Percentiles rank a stretch among this genome's conserved stretches.
These are phyloP conservation scores for Meghimatium bilineatum DNA, from an alignment of 2,888 invertebrate genomes.

Conservation along the genomic window DNA sequence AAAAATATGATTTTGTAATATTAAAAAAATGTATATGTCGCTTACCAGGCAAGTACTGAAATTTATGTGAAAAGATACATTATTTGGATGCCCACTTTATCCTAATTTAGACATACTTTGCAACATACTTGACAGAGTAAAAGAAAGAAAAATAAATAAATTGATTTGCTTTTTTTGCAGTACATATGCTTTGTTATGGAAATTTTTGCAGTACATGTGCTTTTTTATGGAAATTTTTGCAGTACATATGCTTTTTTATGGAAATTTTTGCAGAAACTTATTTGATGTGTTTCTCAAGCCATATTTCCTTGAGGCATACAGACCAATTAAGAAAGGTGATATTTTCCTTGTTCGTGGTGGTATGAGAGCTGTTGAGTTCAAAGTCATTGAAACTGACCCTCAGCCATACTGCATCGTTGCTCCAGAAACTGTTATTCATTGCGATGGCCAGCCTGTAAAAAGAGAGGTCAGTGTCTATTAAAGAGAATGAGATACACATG, in stretches of 20 bases:
- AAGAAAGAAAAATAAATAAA: too few relatives aligned
- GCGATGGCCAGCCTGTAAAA: slow-evolving; percentile 99
- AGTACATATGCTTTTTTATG: slow-evolving; percentile 76
- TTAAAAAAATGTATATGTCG: too few relatives aligned
- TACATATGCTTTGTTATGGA: too few relatives aligned
- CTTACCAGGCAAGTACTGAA: too few relatives aligned
- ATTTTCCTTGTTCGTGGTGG: slow-evolving; percentile 98
- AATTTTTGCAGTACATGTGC: too few relatives aligned
- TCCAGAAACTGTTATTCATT: slow-evolving; percentile 98
- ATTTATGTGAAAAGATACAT: too few relatives aligned
- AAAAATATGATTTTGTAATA: too few relatives aligned
- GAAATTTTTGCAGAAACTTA: slow-evolving; percentile 83
- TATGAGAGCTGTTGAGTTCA: slow-evolving; percentile 99
- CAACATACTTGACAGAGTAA: too few relatives aligned
- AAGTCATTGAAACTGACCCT: slow-evolving; percentile 99
- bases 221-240: slow-evolving; percentile 60
- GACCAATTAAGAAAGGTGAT: slow-evolving; percentile 96
- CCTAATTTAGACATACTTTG: too few relatives aligned
- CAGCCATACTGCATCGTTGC: slow-evolving; percentile 99
- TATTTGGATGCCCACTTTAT: too few relatives aligned
- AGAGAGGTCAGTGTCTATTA: slow-evolving; percentile 84
- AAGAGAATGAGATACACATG: not conserved
- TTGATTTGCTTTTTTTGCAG: too few relatives aligned
- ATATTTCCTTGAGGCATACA: slow-evolving; percentile 98
- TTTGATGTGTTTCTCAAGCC: slow-evolving; percentile 99